phyloP scores from a whole-genome alignment of 2,797 vertebrate genomes.

The Ambastaia sidthimunki region DNA sequence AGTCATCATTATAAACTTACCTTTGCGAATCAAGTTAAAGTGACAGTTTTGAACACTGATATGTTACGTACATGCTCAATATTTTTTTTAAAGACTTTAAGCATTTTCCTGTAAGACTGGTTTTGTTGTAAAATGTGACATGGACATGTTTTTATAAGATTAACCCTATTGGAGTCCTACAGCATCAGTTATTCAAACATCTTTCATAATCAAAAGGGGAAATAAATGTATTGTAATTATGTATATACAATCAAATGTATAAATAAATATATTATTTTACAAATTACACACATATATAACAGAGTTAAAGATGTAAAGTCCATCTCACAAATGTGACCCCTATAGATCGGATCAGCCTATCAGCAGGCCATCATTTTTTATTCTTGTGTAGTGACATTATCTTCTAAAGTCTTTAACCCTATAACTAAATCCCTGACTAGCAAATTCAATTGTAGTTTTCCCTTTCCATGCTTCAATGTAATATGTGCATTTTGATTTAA shows the following conservation, averaged over 20 bases:
- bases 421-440: constrained; percentile 99
- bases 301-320: constrained; percentile 18
- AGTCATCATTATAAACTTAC: too few relatives aligned
- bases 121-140: background rate
- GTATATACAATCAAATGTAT: too few relatives aligned
- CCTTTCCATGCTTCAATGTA: constrained; percentile 87
- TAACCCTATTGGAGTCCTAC: background rate
- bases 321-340: constrained; percentile 29
- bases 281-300: background rate
- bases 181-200: constrained; percentile 75
- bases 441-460: constrained; percentile 99
- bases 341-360: constrained; percentile 44
- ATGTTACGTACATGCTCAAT: too few relatives aligned
- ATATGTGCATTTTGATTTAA: constrained; percentile 99
- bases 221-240: too few relatives aligned
- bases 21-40: too few relatives aligned
- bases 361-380: constrained; percentile 70
- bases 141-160: background rate
- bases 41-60: too few relatives aligned
- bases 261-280: constrained; percentile 2
- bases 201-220: constrained; percentile 83
- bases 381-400: constrained; percentile 78
- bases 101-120: too few relatives aligned
- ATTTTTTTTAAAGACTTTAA: background rate
- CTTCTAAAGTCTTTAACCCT: constrained; percentile 95